Evolutionary conservation across 2,797 vertebrate genomes (phyloP), one percentile per base, ranked within the genome.

Genomic region (Leptatherina wallacei): DNA sequence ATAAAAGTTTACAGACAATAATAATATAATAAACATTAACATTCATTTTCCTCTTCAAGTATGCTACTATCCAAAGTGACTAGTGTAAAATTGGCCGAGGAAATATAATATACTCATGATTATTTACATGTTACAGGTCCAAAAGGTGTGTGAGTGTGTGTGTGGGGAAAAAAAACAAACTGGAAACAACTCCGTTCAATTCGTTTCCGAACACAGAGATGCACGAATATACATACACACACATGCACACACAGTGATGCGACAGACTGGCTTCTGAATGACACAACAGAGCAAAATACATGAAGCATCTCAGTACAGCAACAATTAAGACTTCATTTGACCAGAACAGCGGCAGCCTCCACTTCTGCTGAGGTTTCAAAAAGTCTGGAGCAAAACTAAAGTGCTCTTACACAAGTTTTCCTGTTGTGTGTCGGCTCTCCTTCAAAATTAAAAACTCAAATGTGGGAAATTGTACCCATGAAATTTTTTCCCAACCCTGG

Each of bases 11-110:
- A 90, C 82, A 86, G 83, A 88, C 70, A 78, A 82, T 13, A 84
- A 87, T 12, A 75, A 81, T 65, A 76, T 6, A 82, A 85, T 42
- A 86, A 87, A 73, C 35, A 89, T 73, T 77, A 84, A 92, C 92
- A 93, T 92, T 91, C 73, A 82, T 87, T 86, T 93, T 87, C 89
- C 90, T 89, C 87, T 93, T 93, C 93, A 94, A 92, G 90, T 92
- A 88, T 85, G 89, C 93, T 91, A 92, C 90, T 90, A 87, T 89
- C 82, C 87, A 94, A 94, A 95, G 94, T 94, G 93, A 93, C 95
- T 93, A 92, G 93, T 93, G 94, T 93, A 90, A 79, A 86, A 90
- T 89, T 93, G 91, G 90, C 89, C 20, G 88, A 88, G 84, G 82
- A 89, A 86, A 88, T 72, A 78, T 88, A 86, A 88, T 64, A 72